Conservation (phyloP, 2,797 vertebrate species). For the Cheirogaleus major region DNA sequence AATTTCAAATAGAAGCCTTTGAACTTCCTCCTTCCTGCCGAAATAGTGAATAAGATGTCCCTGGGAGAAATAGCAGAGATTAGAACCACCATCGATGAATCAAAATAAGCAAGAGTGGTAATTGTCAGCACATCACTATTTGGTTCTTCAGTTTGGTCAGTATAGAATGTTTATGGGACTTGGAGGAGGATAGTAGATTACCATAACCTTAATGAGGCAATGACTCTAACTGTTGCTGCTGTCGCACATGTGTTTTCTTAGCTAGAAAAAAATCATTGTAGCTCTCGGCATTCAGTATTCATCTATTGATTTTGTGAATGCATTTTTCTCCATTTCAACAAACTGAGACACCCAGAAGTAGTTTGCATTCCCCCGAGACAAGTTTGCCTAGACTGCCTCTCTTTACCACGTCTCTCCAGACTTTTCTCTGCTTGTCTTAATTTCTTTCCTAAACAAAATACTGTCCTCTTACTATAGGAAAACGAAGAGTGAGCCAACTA, state of each 20-base stretch:
- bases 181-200: background rate
- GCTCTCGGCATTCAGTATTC: conserved; percentile 17
- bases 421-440: conserved; percentile 45
- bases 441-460: conserved; percentile 26
- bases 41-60: conserved; percentile 20
- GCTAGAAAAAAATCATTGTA: background rate
- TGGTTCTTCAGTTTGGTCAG: conserved; percentile 16
- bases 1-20: conserved; percentile 8
- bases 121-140: background rate
- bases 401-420: background rate
- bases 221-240: conserved; percentile 23
- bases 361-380: background rate
- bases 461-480: background rate
- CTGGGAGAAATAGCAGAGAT: background rate
- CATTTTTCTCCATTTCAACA: conserved; percentile 40
- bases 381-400: conserved; percentile 26
- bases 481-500: background rate
- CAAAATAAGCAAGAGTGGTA: background rate
- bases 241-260: conserved; percentile 33
- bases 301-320: conserved; percentile 44
- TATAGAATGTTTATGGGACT: background rate
- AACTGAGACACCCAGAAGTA: conserved; percentile 17
- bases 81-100: background rate
- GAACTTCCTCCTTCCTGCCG: background rate
- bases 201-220: background rate